Percentiles rank a stretch among this genome's conserved stretches.
These are phyloP conservation scores for Seriola quinqueradiata DNA, from an alignment of 2,113 vertebrate genomes.

Conservation along the genomic window DNA sequence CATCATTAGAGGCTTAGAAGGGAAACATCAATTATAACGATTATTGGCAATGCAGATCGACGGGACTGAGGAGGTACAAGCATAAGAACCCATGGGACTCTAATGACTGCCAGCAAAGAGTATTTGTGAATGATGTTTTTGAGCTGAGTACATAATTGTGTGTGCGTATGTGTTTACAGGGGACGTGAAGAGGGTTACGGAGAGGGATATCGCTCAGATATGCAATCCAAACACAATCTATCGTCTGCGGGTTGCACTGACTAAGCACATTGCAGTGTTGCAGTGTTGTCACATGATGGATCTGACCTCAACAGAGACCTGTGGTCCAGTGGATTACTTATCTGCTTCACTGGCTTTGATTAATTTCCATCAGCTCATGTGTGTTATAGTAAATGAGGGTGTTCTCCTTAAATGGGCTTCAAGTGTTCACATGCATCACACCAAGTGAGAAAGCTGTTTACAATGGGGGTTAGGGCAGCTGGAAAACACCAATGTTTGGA, in stretches of 20 bases:
- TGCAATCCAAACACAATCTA: slow-evolving; percentile 23
- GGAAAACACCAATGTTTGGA: neutral
- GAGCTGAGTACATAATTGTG: slow-evolving; percentile 43
- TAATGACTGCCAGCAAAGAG: slow-evolving; percentile 57
- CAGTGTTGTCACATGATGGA: neutral
- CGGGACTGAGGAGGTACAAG: slow-evolving; percentile 50
- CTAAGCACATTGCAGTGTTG: slow-evolving; percentile 16
- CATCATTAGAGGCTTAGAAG: slow-evolving; percentile 72
- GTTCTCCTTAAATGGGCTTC: neutral
- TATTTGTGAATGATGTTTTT: slow-evolving; percentile 50
- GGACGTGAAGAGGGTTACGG: slow-evolving; percentile 18
- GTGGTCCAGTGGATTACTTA: neutral
- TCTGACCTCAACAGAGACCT: slow-evolving; percentile 1
- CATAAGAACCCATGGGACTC: slow-evolving; percentile 58
- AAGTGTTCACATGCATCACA: slow-evolving; percentile 21
- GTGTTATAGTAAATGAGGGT: neutral
- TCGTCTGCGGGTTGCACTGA: slow-evolving; percentile 12
- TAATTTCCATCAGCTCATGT: slow-evolving; percentile 6
- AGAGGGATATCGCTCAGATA: neutral
- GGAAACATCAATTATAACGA: slow-evolving; percentile 76
- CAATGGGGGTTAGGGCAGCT: neutral
- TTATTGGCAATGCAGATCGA: slow-evolving; percentile 70
- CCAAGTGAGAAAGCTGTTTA: slow-evolving; percentile 1
- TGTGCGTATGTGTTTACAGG: slow-evolving; percentile 32
- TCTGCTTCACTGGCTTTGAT: slow-evolving; percentile 9